Evolutionary conservation across 2,888 invertebrate species (phyloP).

Genomic region (Andrena bicolor): DNA sequence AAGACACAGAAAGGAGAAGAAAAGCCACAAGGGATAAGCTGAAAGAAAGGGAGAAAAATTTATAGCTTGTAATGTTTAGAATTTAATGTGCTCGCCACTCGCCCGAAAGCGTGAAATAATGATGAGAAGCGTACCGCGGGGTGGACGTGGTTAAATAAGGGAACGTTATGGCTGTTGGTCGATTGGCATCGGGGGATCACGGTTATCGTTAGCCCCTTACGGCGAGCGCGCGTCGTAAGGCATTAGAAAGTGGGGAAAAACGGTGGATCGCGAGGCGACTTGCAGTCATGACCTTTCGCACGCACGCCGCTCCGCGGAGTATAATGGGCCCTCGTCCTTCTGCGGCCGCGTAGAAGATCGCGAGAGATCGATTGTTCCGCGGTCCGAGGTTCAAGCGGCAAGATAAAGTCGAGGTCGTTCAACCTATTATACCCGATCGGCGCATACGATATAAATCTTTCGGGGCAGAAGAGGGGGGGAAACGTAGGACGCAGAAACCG

Average conservation of each 20-base stretch:
- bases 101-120: not conserved
- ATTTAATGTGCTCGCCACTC: not conserved
- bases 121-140: not conserved
- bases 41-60: too few species aligned
- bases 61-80: not conserved
- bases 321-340: conserved; percentile 69
- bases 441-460: conserved; percentile 72
- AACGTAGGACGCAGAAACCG: conserved; percentile 56
- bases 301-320: conserved; percentile 68
- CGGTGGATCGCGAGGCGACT: conserved; percentile 59
- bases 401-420: conserved; percentile 75
- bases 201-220: conserved; percentile 70
- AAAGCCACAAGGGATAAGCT: not conserved
- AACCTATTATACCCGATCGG: conserved; percentile 73
- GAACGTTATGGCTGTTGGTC: not conserved
- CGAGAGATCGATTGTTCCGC: conserved; percentile 73
- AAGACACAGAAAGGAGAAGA: not conserved
- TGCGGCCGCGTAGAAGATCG: conserved; percentile 59
- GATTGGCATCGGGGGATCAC: conserved; percentile 46
- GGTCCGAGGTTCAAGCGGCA: conserved; percentile 68
- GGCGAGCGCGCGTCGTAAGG: conserved; percentile 56
- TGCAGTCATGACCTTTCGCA: conserved; percentile 74
- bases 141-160: not conserved
- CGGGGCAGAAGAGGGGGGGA: not conserved
- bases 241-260: conserved; percentile 73